These are phyloP conservation scores for Plusia festucae DNA, from an alignment of 2,888 invertebrate species.

Conservation along the genomic window DNA sequence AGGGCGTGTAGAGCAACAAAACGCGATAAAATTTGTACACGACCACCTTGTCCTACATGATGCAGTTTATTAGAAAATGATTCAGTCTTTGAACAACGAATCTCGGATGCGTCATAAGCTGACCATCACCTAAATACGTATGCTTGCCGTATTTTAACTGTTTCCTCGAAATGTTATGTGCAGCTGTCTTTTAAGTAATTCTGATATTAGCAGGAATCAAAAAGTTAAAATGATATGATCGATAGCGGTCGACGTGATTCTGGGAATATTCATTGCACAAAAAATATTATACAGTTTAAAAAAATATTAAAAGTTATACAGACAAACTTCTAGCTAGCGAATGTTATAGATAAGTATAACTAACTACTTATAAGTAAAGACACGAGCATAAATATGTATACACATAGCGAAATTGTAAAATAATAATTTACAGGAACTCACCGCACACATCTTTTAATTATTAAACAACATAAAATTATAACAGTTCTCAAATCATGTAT, in stretches of 20 bases:
- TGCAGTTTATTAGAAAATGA: constrained; percentile 66
- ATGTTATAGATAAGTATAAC: no score
- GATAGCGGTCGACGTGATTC: constrained; percentile 44
- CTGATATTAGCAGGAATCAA: constrained; percentile 40
- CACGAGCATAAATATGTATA: no score
- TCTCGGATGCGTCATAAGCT: constrained; percentile 55
- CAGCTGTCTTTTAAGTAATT: constrained; percentile 47
- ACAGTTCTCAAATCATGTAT: no score
- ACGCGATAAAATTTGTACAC: constrained; percentile 38
- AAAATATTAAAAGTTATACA: no score
- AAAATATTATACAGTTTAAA: no score
- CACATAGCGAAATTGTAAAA: no score
- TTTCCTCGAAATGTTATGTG: constrained; percentile 52
- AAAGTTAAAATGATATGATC: constrained; percentile 30
- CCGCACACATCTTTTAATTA: no score
- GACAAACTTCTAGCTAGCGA: no score
- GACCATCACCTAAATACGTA: constrained; percentile 58
- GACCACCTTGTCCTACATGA: constrained; percentile 59
- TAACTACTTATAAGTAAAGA: no score
- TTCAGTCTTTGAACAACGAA: constrained; percentile 48
- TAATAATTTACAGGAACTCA: no score
- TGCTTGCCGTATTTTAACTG: constrained; percentile 51
- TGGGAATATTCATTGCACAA: constrained; percentile 21
- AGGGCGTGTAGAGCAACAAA: constrained; percentile 38
- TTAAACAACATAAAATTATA: no score